Base-by-base conservation (phyloP, 2,113 vertebrate genomes). In the Excalfactoria chinensis region DNA sequence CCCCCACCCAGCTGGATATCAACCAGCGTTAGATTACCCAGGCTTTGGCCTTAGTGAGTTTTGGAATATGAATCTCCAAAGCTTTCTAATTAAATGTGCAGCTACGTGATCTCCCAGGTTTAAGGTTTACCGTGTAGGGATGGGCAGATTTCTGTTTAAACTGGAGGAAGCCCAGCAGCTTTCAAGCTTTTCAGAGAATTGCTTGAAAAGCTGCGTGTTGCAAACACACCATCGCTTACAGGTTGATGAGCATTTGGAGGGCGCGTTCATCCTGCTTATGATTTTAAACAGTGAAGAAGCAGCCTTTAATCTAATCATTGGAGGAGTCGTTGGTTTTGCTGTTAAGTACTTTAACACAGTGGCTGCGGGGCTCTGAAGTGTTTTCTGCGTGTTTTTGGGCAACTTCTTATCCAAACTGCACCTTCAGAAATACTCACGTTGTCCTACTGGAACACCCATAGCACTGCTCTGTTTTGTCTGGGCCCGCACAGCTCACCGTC, bases 81-180 rank as follows among this genome's bases (percentile, higher is more conserved):
- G 23, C 40, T 40, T 76, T 87, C 62, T 76, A 92, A 85, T 93
- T 82, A 95, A 83, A 91, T 77, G 17, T 83, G 51, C 77, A 56
- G 68, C 46, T 43, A 51, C 89, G 51, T 73, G 80, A 73, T 93
- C 68, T 51, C 44, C 13, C 28, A 26, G 68, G 76, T 95, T 56
- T 86, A 51, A 85, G 83, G 32, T 28, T n/a, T 37, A 60, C 51
- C 2, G 0, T 32, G 82, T 70, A 68, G 60, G 60, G 64, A 67
- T 88, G 82, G 71, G 72, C 1, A 0, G 49, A 66, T 91, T 95
- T 76, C 75, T 89, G 9, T 76, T 93, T 70, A 55, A 62, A 67
- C 32, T 0, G 0, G 37, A 75, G 28, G 68, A 83, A 84, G 43
- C 62, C 66, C 77, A 92, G 67, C 70, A 95, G 75, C 85, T 94